A percentile compares a stretch with the other conserved stretches of the same genome.
phyloP scores from a whole-genome alignment of 2,113 vertebrate genomes.

The Tamias sibiricus region DNA sequence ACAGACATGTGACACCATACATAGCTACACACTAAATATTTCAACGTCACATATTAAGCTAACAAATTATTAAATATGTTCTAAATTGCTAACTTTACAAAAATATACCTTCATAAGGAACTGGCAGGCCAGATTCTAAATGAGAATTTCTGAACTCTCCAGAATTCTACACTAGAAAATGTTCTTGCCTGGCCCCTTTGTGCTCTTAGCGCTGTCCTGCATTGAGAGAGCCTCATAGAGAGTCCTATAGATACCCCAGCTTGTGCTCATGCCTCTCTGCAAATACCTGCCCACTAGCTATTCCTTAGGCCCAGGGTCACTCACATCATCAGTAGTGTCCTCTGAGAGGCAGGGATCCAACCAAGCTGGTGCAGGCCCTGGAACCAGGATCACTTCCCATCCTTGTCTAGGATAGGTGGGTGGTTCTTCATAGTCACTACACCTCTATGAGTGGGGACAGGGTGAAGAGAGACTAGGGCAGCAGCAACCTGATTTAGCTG shows the following conservation, averaged over 20 bases:
- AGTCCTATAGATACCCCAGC: not conserved
- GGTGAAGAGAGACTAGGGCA: not conserved
- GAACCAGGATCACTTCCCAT: not conserved
- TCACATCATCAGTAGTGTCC: not conserved
- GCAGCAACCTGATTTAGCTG: not conserved
- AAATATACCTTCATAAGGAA: constrained; percentile 23
- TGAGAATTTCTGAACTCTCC: constrained; percentile 35
- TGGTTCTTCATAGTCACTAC: not conserved
- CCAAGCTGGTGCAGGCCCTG: not conserved
- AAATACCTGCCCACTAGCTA: not conserved
- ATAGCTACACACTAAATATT: not conserved
- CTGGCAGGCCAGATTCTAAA: constrained; percentile 50
- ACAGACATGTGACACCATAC: too few species aligned
- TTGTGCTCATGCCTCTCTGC: not conserved
- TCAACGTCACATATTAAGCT: constrained; percentile 41
- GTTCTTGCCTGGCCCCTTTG: not conserved
- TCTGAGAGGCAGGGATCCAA: not conserved
- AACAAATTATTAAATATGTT: not conserved
- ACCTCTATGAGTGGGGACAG: not conserved
- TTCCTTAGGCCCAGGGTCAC: not conserved
- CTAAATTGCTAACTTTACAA: constrained; percentile 27
- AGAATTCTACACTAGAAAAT: constrained; percentile 4
- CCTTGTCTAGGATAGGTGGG: not conserved
- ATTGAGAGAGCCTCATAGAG: not conserved
- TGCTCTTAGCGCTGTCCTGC: not conserved